Evolutionary conservation across 2,797 vertebrate genomes (phyloP), one percentile per base, ranked within the genome.

Genomic region (Philypnodon macrostomus): DNA sequence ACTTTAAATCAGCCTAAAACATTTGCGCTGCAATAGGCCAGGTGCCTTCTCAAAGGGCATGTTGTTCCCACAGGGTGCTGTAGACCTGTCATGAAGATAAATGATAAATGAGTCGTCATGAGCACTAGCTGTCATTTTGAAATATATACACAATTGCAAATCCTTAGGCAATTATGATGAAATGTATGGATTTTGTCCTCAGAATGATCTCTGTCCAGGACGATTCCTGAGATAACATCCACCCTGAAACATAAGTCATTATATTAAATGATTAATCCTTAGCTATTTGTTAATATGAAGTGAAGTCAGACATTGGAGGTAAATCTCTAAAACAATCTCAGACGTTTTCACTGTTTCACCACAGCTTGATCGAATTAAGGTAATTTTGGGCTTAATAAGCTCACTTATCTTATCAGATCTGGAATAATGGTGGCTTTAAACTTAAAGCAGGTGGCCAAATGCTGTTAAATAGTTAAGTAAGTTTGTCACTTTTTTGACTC

Each of bases 41-140:
- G 60, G 64, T 85, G 73, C 27, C 38, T 10, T 45, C 7, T 75
- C 75, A 82, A 67, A 81, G 62, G 60, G 63, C 57, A 46, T 41
- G 38, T 47, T 78, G 75, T 81, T 64, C 62, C 56, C 12, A 2
- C 23, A 17, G 55, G 5, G n/a, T 4, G 32, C 32, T 4, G 1
- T 42, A 14, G 16, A 32, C 14, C 37, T 55, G 44, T 57, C 66
- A 12, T 66, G 24, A 34, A 6, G 11, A 38, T 66, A 40, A 75
- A 60, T 60, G 58, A 66, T 32, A 39, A 18, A 15, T n/a, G n/a
- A n/a, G n/a, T n/a, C n/a, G n/a, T n/a, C n/a, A n/a, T n/a, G n/a
- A n/a, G n/a, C n/a, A n/a, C n/a, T 14, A 3, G 11, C 32, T 58
- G 12, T 55, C 62, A 16, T 58, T 73, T 44, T 57, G 45, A 58